Evolutionary conservation across 2,113 vertebrate species (phyloP).

Genomic region (Muntiacus muntjak): DNA sequence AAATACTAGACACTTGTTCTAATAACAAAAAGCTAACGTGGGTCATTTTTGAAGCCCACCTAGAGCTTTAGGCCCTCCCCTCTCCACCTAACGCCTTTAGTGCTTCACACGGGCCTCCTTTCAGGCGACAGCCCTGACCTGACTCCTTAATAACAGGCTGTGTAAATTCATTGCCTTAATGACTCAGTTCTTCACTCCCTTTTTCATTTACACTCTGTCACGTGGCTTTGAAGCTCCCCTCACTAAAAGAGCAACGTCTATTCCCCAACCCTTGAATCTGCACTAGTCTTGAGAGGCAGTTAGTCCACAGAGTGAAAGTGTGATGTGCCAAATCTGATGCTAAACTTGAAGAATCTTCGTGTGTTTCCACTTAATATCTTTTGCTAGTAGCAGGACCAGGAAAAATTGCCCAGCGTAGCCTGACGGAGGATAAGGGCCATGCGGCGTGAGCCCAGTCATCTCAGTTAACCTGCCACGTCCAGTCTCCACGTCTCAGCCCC

Average conservation of each 20-base stretch:
- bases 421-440: neutral
- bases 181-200: neutral
- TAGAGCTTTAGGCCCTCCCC: no score
- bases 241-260: neutral
- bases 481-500: neutral
- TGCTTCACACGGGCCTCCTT: no score
- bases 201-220: neutral
- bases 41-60: neutral
- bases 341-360: neutral
- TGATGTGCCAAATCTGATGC: rapidly evolving
- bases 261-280: neutral
- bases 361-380: neutral
- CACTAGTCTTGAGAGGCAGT: neutral
- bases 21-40: neutral
- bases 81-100: rapidly evolving
- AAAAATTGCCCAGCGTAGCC: neutral
- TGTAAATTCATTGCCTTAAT: neutral
- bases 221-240: neutral
- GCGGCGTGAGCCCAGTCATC: rapidly evolving
- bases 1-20: neutral
- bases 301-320: neutral
- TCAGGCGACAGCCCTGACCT: neutral
- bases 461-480: neutral
- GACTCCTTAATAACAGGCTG: neutral
- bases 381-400: neutral